phyloP scores from a whole-genome alignment of 2,113 vertebrate genomes.

The Lynx canadensis region DNA sequence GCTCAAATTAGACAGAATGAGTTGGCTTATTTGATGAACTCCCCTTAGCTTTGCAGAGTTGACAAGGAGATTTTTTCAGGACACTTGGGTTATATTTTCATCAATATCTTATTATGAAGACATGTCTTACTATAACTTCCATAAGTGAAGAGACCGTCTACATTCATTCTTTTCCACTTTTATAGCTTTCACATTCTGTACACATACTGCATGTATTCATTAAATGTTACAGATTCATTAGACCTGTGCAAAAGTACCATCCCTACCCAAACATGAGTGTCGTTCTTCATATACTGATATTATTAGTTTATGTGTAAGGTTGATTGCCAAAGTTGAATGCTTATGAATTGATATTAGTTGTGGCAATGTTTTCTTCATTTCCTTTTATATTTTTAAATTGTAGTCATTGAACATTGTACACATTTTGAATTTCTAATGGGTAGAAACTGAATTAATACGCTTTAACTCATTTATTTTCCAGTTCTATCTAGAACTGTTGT shows the following conservation, averaged over 20 bases:
- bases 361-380: constrained; percentile 45
- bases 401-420: constrained; percentile 18
- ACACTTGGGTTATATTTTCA: background rate
- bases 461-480: constrained; percentile 33
- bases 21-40: background rate
- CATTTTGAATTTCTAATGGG: constrained; percentile 39
- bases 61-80: background rate
- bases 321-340: background rate
- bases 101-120: background rate
- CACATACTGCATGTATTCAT: background rate
- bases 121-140: background rate
- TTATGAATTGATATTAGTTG: constrained; percentile 37
- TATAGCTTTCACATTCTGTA: background rate
- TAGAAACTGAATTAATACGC: constrained; percentile 3
- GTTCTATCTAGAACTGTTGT: background rate
- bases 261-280: background rate
- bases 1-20: background rate
- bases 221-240: constrained; percentile 11
- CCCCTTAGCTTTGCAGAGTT: background rate
- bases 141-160: background rate
- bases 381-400: constrained; percentile 57
- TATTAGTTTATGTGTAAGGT: constrained; percentile 44
- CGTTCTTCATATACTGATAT: background rate
- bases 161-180: background rate
- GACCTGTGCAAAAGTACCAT: background rate